These are phyloP conservation scores for Loriculus beryllinus DNA, from an alignment of 2,797 vertebrate species.

Conservation along the genomic window DNA sequence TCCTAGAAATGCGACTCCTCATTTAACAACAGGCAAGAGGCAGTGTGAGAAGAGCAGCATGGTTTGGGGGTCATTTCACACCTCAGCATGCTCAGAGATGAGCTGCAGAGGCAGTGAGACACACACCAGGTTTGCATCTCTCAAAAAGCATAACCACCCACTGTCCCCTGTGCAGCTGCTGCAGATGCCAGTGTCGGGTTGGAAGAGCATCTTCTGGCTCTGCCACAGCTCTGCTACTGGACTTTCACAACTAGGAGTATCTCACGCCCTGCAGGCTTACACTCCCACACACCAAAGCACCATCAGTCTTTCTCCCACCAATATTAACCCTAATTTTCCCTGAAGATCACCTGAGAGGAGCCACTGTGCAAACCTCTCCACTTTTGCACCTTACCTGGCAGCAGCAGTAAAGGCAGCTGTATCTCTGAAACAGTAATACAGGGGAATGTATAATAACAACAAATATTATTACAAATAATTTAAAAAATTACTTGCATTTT, in stretches of 20 bases:
- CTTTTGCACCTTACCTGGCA: not conserved
- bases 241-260: not conserved
- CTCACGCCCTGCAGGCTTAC: not conserved
- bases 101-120: not conserved
- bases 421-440: not conserved
- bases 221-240: not conserved
- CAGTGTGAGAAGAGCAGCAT: accelerated
- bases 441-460: accelerated
- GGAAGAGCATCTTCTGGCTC: not conserved
- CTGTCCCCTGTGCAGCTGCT: not conserved
- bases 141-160: accelerated
- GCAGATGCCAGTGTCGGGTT: not conserved
- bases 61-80: not conserved
- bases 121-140: not conserved
- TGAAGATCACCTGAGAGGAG: not conserved
- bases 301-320: not conserved
- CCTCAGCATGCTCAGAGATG: not conserved
- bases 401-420: not conserved
- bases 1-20: not conserved
- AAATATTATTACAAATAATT: not conserved
- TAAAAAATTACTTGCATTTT: not conserved
- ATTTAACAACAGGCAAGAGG: not conserved
- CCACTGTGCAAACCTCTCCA: not conserved
- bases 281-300: not conserved
- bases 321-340: not conserved